A percentile compares a stretch with the other conserved stretches of the same genome.
Conservation (phyloP, 2,888 invertebrate species). For the Hirtodrosophila alboralis region DNA sequence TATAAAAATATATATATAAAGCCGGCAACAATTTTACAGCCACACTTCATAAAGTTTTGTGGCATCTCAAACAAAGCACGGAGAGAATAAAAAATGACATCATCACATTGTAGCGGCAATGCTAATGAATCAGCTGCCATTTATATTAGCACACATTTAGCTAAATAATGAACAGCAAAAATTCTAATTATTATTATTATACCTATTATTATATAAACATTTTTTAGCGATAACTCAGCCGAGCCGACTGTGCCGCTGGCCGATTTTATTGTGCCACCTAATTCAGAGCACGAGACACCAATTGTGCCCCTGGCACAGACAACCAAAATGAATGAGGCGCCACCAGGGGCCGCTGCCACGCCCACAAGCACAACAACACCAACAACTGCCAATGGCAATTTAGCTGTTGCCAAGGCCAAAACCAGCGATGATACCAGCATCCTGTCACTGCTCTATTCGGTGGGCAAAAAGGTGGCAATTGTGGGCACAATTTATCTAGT, state of each 20-base stretch:
- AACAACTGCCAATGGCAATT: constrained; percentile 14
- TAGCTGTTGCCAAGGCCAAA: constrained; percentile 25
- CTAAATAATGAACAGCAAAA: constrained; percentile 15
- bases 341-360: constrained; percentile 37
- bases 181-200: constrained; percentile 16
- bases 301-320: constrained; percentile 58
- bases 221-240: constrained; percentile 46
- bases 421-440: constrained; percentile 84
- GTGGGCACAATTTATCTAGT: constrained; percentile 91
- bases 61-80: constrained; percentile 16
- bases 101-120: constrained; percentile 26
- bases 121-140: constrained; percentile 68
- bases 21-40: constrained; percentile 18
- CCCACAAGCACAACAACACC: constrained; percentile 35
- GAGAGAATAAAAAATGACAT: constrained; percentile 49
- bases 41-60: constrained; percentile 8
- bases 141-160: constrained; percentile 6
- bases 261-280: constrained; percentile 57
- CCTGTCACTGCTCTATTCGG: constrained; percentile 86
- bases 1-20: constrained; percentile 6
- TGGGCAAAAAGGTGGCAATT: constrained; percentile 88
- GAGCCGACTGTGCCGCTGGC: constrained; percentile 60
- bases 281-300: constrained; percentile 43
- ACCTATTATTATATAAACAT: too few species aligned
- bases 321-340: constrained; percentile 56